A percentile compares a stretch with the other conserved stretches of the same genome.
These are phyloP conservation scores for Rallus crepitans DNA, from an alignment of 2,797 vertebrate species.

Conservation along the genomic window DNA sequence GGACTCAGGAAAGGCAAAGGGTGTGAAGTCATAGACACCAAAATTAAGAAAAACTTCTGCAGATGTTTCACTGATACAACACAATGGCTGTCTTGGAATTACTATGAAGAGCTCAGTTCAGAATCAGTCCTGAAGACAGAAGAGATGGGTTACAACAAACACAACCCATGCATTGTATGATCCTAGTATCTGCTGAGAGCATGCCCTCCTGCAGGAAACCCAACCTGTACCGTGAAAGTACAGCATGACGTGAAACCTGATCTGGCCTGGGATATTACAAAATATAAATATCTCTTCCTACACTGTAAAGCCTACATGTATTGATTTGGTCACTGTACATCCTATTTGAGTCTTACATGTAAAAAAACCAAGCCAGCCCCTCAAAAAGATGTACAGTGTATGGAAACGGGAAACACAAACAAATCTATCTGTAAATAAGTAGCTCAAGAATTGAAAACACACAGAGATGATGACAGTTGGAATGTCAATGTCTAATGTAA, in stretches of 20 bases:
- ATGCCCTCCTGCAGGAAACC: neutral
- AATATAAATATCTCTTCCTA: neutral
- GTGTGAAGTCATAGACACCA: neutral
- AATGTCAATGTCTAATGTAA: neutral
- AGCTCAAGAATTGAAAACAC: neutral
- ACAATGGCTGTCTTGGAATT: neutral
- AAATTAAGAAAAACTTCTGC: neutral
- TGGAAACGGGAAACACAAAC: neutral
- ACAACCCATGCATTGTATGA: neutral
- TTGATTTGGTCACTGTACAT: neutral
- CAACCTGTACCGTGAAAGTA: neutral
- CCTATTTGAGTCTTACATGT: neutral
- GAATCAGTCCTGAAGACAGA: neutral
- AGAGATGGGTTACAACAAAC: neutral
- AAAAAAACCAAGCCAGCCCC: neutral
- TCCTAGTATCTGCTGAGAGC: fast-evolving
- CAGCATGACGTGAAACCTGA: neutral
- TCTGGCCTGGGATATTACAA: neutral
- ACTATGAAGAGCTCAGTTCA: neutral
- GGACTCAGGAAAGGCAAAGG: neutral
- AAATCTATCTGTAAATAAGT: neutral
- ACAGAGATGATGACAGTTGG: neutral
- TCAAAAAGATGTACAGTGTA: too few relatives aligned
- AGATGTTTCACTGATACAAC: neutral
- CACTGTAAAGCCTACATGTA: neutral